Evolutionary conservation across 2,888 invertebrate species (phyloP).

Genomic region (Physocephala rufipes): DNA sequence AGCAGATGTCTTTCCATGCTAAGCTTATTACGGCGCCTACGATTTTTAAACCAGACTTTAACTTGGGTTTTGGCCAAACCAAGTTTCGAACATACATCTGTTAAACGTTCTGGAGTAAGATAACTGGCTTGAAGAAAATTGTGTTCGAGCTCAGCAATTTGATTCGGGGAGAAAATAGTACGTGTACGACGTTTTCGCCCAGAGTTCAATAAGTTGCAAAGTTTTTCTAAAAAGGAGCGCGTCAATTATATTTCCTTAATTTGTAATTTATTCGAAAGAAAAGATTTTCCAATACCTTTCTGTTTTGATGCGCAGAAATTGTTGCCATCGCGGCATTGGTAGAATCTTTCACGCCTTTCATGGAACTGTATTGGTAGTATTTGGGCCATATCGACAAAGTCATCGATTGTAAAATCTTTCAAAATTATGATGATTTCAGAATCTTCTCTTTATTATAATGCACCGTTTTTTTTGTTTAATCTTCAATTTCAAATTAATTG

Average conservation of each 20-base stretch:
- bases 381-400: background rate
- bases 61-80: slow-evolving; percentile 54
- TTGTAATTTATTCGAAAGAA: slow-evolving; percentile 8
- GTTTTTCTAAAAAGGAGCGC: slow-evolving; percentile 47
- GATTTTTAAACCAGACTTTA: slow-evolving; percentile 60
- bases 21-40: slow-evolving; percentile 56
- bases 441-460: no score
- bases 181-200: slow-evolving; percentile 55
- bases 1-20: slow-evolving; percentile 10
- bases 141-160: slow-evolving; percentile 55
- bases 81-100: slow-evolving; percentile 53
- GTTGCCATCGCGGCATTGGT: slow-evolving; percentile 57
- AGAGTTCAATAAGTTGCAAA: slow-evolving; percentile 54
- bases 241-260: background rate
- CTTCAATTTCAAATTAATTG: background rate
- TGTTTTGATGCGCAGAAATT: slow-evolving; percentile 54
- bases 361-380: slow-evolving; percentile 46
- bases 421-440: no score
- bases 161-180: slow-evolving; percentile 56
- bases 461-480: background rate
- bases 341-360: slow-evolving; percentile 53
- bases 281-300: slow-evolving; percentile 37
- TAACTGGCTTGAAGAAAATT: slow-evolving; percentile 56
- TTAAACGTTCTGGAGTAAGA: slow-evolving; percentile 52
- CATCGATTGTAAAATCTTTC: background rate